Conservation (phyloP, 2,113 vertebrate genomes). For the Lepus timidus region DNA sequence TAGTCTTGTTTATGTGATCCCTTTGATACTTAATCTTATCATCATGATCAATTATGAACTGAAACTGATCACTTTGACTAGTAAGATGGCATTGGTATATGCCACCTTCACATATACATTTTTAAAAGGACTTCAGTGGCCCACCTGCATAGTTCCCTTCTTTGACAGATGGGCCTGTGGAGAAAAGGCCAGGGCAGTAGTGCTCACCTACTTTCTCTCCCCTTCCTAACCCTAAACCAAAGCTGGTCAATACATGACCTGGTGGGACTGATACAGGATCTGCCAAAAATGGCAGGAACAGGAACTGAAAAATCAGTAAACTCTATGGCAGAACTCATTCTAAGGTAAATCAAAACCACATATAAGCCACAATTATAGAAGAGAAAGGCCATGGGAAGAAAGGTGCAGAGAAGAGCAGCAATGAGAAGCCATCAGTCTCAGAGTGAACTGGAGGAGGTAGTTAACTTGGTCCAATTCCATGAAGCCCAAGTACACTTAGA, state of each 20-base stretch:
- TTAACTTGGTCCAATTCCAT: neutral
- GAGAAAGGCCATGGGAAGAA: neutral
- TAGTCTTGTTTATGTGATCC: too few relatives aligned
- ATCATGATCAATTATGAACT: too few relatives aligned
- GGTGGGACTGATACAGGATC: neutral
- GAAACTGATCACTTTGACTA: too few relatives aligned
- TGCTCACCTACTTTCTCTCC: neutral
- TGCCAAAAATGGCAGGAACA: too few relatives aligned
- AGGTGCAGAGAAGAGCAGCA: too few relatives aligned
- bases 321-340: neutral
- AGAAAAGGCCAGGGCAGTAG: neutral
- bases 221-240: neutral
- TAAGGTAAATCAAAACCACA: neutral
- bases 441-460: neutral
- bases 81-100: too few relatives aligned
- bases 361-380: neutral
- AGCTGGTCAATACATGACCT: neutral
- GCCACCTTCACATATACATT: neutral
- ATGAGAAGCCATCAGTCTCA: neutral
- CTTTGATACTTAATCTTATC: too few relatives aligned
- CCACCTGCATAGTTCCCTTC: neutral
- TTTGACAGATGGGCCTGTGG: neutral
- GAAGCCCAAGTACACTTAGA: neutral
- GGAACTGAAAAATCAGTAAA: neutral
- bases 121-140: slow-evolving; percentile 36